These are phyloP conservation scores for Dipodomys spectabilis DNA, from an alignment of 2,113 vertebrate genomes.

Conservation along the genomic window DNA sequence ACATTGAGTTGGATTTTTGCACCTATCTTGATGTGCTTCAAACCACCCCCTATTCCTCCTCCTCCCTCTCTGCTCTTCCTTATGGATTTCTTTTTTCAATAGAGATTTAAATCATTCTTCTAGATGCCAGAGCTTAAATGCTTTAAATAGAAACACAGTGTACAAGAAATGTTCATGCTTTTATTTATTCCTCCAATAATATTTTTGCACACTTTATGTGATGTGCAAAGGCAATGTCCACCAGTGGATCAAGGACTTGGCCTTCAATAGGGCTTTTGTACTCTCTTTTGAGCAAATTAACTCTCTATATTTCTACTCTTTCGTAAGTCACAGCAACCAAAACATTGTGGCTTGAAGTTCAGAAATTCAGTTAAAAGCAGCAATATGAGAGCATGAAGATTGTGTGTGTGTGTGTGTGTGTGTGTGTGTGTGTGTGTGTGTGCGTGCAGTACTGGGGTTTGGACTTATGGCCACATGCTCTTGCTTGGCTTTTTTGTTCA, in stretches of 20 bases:
- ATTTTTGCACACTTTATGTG: neutral
- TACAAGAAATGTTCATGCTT: neutral
- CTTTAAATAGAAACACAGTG: neutral
- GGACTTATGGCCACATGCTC: too few species aligned
- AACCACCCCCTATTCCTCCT: too few species aligned
- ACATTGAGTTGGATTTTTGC: neutral
- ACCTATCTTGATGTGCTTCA: too few species aligned
- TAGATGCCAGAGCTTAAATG: neutral
- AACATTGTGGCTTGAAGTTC: neutral
- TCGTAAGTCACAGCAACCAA: neutral
- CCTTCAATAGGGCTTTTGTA: too few species aligned
- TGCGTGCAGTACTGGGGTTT: too few species aligned
- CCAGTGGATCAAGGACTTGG: neutral
- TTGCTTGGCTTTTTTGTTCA: too few species aligned
- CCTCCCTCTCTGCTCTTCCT: too few species aligned
- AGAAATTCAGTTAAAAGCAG: constrained; percentile 7
- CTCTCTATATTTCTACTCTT: neutral
- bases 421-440: too few species aligned
- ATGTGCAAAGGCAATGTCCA: neutral
- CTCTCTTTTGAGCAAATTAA: too few species aligned
- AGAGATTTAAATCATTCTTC: neutral
- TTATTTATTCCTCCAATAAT: neutral
- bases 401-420: too few species aligned
- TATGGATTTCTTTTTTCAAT: too few species aligned
- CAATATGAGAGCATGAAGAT: neutral